Conservation (phyloP, 1,140 invertebrate genomes). For the Ladona fulva region DNA sequence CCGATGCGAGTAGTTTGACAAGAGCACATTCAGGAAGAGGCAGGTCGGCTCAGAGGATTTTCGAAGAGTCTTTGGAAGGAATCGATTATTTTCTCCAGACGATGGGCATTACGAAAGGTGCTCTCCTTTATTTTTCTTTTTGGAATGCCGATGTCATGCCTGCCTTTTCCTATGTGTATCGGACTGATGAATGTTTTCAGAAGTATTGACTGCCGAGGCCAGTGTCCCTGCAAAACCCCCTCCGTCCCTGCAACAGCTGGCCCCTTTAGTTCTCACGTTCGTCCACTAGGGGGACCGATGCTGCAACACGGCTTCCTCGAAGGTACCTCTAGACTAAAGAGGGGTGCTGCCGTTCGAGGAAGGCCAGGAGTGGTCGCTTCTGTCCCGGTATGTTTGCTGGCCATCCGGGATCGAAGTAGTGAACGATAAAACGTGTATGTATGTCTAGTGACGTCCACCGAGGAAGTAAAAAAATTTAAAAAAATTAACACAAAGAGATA, state of each 20-base stretch:
- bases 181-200: no score
- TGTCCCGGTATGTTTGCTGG: neutral
- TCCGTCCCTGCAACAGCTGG: neutral
- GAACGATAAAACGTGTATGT: neutral
- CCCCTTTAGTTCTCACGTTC: neutral
- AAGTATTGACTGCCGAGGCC: neutral
- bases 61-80: no score
- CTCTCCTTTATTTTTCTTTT: no score
- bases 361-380: neutral
- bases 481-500: neutral
- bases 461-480: neutral
- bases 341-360: neutral
- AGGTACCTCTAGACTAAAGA: neutral
- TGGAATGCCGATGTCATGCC: no score
- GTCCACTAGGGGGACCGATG: neutral
- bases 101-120: no score
- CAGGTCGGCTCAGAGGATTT: no score
- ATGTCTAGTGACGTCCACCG: slow-evolving; percentile 6
- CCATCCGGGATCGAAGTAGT: neutral
- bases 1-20: neutral
- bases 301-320: neutral
- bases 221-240: neutral
- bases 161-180: no score
- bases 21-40: no score
- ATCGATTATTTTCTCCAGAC: no score